Evolutionary conservation across 1,140 invertebrate genomes (phyloP).

Genomic region (Lasioglossum baleicum): DNA sequence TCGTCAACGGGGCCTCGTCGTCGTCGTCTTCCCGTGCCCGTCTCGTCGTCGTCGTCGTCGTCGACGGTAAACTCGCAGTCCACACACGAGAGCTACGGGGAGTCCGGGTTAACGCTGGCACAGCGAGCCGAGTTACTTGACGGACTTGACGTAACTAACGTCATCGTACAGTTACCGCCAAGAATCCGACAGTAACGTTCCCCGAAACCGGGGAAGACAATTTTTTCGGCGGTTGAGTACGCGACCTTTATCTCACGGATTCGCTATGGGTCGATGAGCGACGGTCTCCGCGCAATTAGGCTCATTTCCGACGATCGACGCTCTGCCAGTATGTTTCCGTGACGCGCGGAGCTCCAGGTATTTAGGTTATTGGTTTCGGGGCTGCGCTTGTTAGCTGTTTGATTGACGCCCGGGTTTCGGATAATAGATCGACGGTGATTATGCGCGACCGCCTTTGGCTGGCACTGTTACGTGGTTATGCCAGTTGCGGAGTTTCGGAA

Average conservation of each 20-base stretch:
- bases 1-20: slow-evolving; percentile 67
- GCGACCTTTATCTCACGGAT: background rate
- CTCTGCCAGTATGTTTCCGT: background rate
- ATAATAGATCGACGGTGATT: background rate
- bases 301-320: slow-evolving; percentile 10
- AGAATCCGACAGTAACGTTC: slow-evolving; percentile 35
- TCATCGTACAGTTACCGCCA: background rate
- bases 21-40: slow-evolving; percentile 28
- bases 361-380: slow-evolving; percentile 2
- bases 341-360: background rate
- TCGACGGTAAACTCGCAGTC: slow-evolving; percentile 71
- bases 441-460: too few species aligned
- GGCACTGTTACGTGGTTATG: too few species aligned
- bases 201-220: too few species aligned
- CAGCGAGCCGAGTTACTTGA: slow-evolving; percentile 69
- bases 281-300: slow-evolving; percentile 7
- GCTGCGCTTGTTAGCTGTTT: background rate
- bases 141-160: slow-evolving; percentile 70
- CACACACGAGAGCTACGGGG: slow-evolving; percentile 64
- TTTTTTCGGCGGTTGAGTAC: background rate
- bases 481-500: too few species aligned
- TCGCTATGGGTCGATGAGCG: background rate
- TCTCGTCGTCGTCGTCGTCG: slow-evolving; percentile 21
- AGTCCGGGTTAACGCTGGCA: background rate
- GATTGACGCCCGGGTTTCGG: too few species aligned